These are phyloP conservation scores for Pseudochirops cupreus DNA, from an alignment of 2,797 vertebrate genomes.

Conservation along the genomic window DNA sequence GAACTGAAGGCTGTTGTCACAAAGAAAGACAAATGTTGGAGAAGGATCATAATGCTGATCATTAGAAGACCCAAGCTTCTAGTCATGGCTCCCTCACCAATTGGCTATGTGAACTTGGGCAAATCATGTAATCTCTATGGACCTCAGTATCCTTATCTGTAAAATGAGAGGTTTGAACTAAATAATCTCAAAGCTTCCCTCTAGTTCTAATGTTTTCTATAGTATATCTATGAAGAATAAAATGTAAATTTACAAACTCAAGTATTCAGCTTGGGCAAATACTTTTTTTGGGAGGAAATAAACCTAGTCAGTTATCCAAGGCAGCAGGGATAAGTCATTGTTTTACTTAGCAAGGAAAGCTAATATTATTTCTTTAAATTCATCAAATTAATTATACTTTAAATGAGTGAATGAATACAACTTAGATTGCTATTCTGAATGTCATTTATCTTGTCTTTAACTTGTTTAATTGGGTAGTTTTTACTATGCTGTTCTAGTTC, in stretches of 20 bases:
- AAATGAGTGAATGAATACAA: conserved; percentile 11
- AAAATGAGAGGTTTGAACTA: not conserved
- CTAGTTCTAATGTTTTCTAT: not conserved
- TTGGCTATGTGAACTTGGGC: not conserved
- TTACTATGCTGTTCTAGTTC: not conserved
- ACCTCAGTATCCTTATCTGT: not conserved
- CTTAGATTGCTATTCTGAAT: conserved; percentile 4
- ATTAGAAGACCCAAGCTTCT: not conserved
- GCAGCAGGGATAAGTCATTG: not conserved
- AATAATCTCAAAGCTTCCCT: not conserved
- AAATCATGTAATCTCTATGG: not conserved
- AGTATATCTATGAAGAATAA: not conserved
- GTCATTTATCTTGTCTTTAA: conserved; percentile 1
- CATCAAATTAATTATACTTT: conserved; percentile 33
- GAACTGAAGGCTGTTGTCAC: not conserved
- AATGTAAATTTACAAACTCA: not conserved
- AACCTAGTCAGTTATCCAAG: not conserved
- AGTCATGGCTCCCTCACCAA: not conserved
- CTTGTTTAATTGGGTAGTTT: not conserved
- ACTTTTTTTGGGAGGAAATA: not conserved
- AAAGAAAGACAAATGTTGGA: not conserved
- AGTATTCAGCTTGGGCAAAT: not conserved
- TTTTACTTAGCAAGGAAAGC: not conserved
- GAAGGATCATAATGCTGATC: not conserved
- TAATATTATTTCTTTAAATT: conserved; percentile 31